Base-by-base conservation (phyloP, 2,797 vertebrate genomes). In the Sylvilagus floridanus region DNA sequence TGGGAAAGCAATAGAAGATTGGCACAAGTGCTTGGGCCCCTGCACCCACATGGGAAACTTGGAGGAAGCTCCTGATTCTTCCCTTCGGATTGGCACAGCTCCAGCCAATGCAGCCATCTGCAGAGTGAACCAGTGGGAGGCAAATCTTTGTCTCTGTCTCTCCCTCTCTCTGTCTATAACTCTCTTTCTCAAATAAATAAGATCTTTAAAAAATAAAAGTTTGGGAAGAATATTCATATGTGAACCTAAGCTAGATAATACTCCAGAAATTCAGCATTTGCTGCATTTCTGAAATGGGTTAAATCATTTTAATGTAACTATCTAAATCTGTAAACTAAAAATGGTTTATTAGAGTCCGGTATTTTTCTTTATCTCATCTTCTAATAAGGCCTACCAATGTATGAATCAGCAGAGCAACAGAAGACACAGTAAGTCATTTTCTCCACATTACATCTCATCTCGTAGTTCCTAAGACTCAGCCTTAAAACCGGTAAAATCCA, bases 301-400 rank as follows among this genome's bases (percentile, higher is more conserved):
- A 92, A 68, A 91, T 82, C 28, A 84, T 76, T 91, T 75, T 89
- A 86, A 85, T 85, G 9, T 83, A 13, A 65, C 28, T 65, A 71
- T 50, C 54, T 91, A 71, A 60, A 5, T 10, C 10, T 72, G 11
- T 54, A 89, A 72, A 63, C 14, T 21, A 86, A 22, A 57, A 26
- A 37, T 37, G 26, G 2, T 72, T 91, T 68, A 7, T 35, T 63
- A 19, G 19, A 62, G 26, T 71, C 11, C 11, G 32, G 17, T 1
- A 4, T 81, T 92, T 68, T 52, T 4, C 35, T 16, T 63, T 47
- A 21, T 16, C 35, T 86, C 21, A 84, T 17, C 10, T 83, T 83
- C 47, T 69, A 68, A 0, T 8, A 88, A 28, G 42, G 13, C 14
- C 52, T 37, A 77, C 50, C 24, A 57, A 65, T 76, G 85, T 37